Evolutionary conservation across 2,113 vertebrate genomes (phyloP), one percentile per base, ranked within the genome.

Genomic region (Verasper variegatus): DNA sequence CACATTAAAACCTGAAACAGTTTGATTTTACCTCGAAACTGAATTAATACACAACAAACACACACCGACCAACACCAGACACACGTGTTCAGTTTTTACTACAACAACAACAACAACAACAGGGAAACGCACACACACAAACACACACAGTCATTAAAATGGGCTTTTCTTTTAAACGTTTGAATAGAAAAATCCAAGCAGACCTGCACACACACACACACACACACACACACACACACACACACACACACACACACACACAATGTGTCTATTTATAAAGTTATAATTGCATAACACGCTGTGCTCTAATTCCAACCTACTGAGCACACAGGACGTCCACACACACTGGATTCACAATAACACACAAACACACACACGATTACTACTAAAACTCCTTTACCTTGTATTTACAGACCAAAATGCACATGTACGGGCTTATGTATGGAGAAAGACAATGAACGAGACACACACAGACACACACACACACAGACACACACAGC

Each of bases 241-340:
- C 78, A 66, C 78, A 49, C 49, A 77, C 75, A 82, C 69, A 52
- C 58, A 86, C 74, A 80, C 75, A 74, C 65, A 79, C 85, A 86
- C 68, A 83, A 71, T 74, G 62, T 20, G 3, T 88, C 86, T 92
- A 85, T 92, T 89, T 91, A 91, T 89, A 90, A 91, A 89, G 82
- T 88, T 76, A 61, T 85, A 92, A 91, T 91, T 90, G 85, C 86
- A 84, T 88, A 88, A 92, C 86, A 90, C n/a, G 80, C 87, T 87
- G 81, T 81, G 90, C 81, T 92, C 84, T 83, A 82, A 86, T 91
- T 91, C 89, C 85, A 87, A 81, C 77, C 83, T 82, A 88, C 82
- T 79, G 86, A 85, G 82, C 85, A 86, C 78, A 83, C 84, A 89
- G 81, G 76, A 89, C 73, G 81, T 88, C 81, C 78, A 84, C 74